These are phyloP conservation scores for Doryteuthis pealeii DNA, from an alignment of 1,140 invertebrate species.

Conservation along the genomic window DNA sequence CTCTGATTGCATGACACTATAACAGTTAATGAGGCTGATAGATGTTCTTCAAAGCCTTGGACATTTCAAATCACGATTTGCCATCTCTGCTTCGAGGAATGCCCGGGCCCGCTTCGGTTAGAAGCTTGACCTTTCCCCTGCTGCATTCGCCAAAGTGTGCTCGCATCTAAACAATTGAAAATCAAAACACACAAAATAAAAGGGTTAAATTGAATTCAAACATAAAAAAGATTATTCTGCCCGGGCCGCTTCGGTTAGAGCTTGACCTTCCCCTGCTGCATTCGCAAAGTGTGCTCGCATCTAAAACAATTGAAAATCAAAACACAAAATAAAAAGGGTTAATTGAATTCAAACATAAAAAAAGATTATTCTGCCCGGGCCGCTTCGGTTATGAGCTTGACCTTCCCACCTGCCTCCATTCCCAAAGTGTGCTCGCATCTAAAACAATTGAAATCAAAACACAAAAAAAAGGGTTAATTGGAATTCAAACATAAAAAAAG, in stretches of 20 bases:
- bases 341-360: too few species aligned
- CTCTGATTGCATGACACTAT: slow-evolving; percentile 67
- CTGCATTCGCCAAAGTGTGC: slow-evolving; percentile 70
- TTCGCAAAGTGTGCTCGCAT: slow-evolving; percentile 78
- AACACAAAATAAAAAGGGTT: too few species aligned
- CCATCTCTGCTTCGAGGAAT: slow-evolving; percentile 73
- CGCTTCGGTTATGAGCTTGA: slow-evolving; percentile 70
- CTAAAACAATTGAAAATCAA: slow-evolving; percentile 64
- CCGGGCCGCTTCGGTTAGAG: slow-evolving; percentile 71
- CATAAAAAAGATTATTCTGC: too few species aligned
- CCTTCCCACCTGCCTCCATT: slow-evolving; percentile 73
- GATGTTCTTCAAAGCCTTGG: slow-evolving; percentile 72
- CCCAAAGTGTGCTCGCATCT: slow-evolving; percentile 75
- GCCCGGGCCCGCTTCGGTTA: slow-evolving; percentile 73
- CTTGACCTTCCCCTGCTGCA: slow-evolving; percentile 70
- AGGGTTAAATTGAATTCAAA: too few species aligned
- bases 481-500: too few species aligned
- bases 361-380: too few species aligned
- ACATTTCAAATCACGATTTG: slow-evolving; percentile 68
- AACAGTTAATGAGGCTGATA: slow-evolving; percentile 75
- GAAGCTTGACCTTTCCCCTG: slow-evolving; percentile 72
- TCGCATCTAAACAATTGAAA: slow-evolving; percentile 70
- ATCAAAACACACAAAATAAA: too few species aligned
- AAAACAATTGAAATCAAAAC: slow-evolving; percentile 64
- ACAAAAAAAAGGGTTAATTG: too few species aligned